Evolutionary conservation across 2,113 vertebrate species (phyloP).

Genomic region (Pycnonotus jocosus): DNA sequence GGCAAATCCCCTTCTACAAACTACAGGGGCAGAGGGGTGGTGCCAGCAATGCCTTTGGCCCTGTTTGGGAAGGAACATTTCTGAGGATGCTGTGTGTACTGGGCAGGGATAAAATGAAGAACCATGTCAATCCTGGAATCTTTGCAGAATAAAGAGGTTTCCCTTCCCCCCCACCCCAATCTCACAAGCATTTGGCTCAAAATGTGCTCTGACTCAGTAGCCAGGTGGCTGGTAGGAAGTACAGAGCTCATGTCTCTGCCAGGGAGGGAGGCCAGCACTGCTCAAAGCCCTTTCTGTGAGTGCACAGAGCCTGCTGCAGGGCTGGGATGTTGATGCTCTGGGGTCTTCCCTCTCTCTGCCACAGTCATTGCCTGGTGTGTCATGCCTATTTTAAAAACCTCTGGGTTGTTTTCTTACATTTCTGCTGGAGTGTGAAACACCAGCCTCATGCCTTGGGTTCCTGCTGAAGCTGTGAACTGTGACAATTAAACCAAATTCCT

Average conservation of each 20-base stretch:
- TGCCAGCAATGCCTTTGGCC: not conserved
- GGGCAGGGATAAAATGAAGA: not conserved
- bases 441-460: not conserved
- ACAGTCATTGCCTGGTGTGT: not conserved
- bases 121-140: not conserved
- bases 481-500: not conserved
- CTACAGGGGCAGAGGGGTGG: not conserved
- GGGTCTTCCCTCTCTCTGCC: not conserved
- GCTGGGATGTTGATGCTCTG: not conserved
- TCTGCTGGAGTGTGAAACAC: not conserved
- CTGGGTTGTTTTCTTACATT: not conserved
- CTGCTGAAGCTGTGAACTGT: not conserved
- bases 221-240: not conserved
- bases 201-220: not conserved
- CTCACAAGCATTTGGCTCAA: not conserved
- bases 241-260: not conserved
- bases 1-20: fast-evolving
- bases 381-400: not conserved
- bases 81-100: not conserved
- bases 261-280: fast-evolving
- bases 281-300: not conserved
- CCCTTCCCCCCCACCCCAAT: not conserved
- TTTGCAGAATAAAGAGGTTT: not conserved
- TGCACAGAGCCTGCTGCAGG: not conserved
- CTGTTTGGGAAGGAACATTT: not conserved